Evolutionary conservation across 35 echinoderm and acorn worm genomes (phyloP).

Genomic region (Ophiothrix spiculata): DNA sequence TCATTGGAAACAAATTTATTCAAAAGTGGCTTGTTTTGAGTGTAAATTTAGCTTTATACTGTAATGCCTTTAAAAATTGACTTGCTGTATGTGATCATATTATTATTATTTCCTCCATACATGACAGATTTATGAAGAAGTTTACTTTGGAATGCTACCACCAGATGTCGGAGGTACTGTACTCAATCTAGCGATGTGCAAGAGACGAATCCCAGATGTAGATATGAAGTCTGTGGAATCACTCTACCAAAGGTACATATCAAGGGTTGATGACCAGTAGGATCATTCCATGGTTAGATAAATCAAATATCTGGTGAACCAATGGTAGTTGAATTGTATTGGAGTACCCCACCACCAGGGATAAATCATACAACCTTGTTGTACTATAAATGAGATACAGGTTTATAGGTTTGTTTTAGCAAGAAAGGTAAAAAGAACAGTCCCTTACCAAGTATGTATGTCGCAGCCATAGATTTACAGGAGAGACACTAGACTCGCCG

Average conservation of each 20-base stretch:
- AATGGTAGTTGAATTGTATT: too few relatives aligned
- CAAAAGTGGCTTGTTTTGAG: neutral
- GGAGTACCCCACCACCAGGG: too few relatives aligned
- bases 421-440: too few relatives aligned
- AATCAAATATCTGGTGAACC: too few relatives aligned
- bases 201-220: conserved; percentile 31
- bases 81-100: neutral
- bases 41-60: neutral
- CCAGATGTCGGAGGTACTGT: conserved; percentile 61
- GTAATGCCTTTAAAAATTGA: neutral
- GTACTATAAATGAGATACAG: too few relatives aligned
- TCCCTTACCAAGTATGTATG: too few relatives aligned
- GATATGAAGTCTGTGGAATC: conserved; percentile 40
- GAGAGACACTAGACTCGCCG: too few relatives aligned
- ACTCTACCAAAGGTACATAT: conserved; percentile 55
- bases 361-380: too few relatives aligned
- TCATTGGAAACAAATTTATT: neutral
- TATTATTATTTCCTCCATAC: neutral
- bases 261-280: too few relatives aligned
- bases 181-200: conserved; percentile 68
- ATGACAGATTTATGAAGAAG: conserved; percentile 67
- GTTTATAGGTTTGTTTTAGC: too few relatives aligned
- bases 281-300: too few relatives aligned
- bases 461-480: too few relatives aligned
- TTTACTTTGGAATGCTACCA: conserved; percentile 62